phyloP scores from a whole-genome alignment of 2,113 vertebrate species.

The Labeo catla region DNA sequence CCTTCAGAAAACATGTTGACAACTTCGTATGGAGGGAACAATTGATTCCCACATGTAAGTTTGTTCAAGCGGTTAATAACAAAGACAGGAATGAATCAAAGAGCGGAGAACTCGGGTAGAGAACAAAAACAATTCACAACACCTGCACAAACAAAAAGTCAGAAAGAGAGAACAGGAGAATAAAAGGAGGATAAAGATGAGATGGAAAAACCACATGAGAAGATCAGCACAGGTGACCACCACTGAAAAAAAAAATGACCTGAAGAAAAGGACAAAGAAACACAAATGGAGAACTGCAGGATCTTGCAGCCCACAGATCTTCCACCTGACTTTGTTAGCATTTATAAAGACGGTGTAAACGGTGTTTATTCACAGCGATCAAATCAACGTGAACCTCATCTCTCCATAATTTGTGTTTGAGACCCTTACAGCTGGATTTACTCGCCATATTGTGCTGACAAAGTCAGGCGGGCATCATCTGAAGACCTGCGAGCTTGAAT shows the following conservation, averaged over 20 bases:
- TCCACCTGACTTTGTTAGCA: background rate
- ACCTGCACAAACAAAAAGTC: background rate
- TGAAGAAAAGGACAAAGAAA: conserved; percentile 43
- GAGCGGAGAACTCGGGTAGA: background rate
- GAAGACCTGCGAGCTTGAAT: background rate
- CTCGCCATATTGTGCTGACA: background rate
- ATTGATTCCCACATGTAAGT: conserved; percentile 9
- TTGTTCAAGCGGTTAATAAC: conserved; percentile 35
- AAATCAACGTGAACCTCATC: background rate
- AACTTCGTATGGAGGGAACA: background rate
- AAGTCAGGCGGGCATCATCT: background rate
- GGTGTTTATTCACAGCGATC: background rate
- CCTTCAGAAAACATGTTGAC: background rate
- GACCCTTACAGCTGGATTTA: background rate
- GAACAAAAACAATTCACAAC: background rate
- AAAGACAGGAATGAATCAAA: conserved; percentile 22
- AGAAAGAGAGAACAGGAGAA: background rate
- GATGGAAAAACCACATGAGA: conserved; percentile 15
- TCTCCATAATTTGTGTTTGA: background rate
- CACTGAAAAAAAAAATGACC: conserved; percentile 29
- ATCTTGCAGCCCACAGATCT: conserved; percentile 9
- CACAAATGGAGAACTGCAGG: conserved; percentile 26
- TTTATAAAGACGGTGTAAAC: background rate
- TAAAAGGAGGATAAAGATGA: background rate
- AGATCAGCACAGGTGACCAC: conserved; percentile 25